phyloP scores from a whole-genome alignment of 2,113 vertebrate species.

The Zosterops hypoxanthus region DNA sequence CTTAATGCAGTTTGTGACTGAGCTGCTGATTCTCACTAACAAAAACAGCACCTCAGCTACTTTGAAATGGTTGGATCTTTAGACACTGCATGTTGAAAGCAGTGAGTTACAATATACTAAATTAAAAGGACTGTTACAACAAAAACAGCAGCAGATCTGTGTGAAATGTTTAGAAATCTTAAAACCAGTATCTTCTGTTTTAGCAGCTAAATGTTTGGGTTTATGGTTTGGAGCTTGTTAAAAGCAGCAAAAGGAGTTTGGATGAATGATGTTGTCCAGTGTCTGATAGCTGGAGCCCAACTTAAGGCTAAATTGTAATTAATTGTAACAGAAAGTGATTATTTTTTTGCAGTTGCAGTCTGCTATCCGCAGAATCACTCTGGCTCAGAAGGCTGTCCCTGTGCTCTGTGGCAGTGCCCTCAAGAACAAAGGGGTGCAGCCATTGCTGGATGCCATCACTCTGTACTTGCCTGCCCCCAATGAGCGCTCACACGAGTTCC shows the following conservation, averaged over 20 bases:
- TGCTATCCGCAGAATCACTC: slow-evolving; percentile 86
- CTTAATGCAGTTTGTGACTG: not conserved
- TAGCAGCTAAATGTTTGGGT: not conserved
- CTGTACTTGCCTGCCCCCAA: slow-evolving; percentile 89
- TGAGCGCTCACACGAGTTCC: slow-evolving; percentile 83
- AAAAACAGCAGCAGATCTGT: not conserved
- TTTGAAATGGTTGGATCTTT: not conserved
- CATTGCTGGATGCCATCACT: slow-evolving; percentile 87
- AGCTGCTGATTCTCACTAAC: not conserved
- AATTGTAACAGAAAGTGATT: not conserved
- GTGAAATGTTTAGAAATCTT: not conserved
- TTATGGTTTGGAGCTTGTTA: not conserved
- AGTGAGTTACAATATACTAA: not conserved
- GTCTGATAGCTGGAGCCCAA: not conserved
- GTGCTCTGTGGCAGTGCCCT: slow-evolving; percentile 93
- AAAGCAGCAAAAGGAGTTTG: not conserved
- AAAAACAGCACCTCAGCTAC: not conserved
- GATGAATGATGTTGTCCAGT: not conserved
- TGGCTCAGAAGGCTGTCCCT: slow-evolving; percentile 87
- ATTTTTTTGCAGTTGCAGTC: slow-evolving; percentile 77
- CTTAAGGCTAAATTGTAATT: not conserved
- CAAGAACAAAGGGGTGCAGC: slow-evolving; percentile 94
- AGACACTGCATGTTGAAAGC: not conserved
- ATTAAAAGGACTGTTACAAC: not conserved
- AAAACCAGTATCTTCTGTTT: not conserved